phyloP scores from a whole-genome alignment of 2,888 invertebrate species.

The Drosophila formosana region DNA sequence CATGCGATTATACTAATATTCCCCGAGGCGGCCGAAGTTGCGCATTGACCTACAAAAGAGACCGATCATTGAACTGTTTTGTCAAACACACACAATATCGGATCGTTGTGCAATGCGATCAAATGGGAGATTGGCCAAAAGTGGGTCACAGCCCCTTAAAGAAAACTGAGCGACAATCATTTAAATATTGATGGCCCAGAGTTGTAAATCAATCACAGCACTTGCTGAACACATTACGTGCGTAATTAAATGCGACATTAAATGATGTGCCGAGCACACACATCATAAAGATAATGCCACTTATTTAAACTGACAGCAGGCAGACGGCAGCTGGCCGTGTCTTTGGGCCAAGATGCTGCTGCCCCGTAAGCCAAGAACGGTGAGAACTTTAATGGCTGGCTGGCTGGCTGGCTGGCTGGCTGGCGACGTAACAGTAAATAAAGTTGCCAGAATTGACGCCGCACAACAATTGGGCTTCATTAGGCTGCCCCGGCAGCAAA shows the following conservation, averaged over 20 bases:
- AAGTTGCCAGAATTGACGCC: conserved; percentile 37
- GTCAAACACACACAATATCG: conserved; percentile 29
- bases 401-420: neutral
- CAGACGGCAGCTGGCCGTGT: neutral
- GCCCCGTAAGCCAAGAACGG: neutral
- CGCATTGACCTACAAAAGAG: conserved; percentile 51
- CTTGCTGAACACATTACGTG: neutral
- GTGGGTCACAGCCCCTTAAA: conserved; percentile 39
- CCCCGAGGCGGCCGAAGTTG: conserved; percentile 2
- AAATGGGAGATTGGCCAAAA: conserved; percentile 34
- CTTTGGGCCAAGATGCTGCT: conserved; percentile 10
- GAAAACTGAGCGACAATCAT: conserved; percentile 11
- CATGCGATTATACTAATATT: conserved; percentile 18
- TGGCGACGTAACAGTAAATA: conserved; percentile 45
- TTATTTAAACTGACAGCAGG: conserved; percentile 41
- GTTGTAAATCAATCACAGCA: neutral
- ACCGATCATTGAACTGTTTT: conserved; percentile 43
- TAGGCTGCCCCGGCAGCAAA: conserved; percentile 25
- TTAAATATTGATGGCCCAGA: conserved; percentile 2
- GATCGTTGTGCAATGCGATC: conserved; percentile 48
- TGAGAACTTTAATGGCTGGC: conserved; percentile 35
- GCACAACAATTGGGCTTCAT: conserved; percentile 54
- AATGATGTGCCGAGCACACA: conserved; percentile 21
- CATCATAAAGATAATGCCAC: conserved; percentile 37
- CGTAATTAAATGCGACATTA: conserved; percentile 41